These are phyloP conservation scores for Saimiri boliviensis DNA, from an alignment of 2,113 vertebrate species.

Conservation along the genomic window DNA sequence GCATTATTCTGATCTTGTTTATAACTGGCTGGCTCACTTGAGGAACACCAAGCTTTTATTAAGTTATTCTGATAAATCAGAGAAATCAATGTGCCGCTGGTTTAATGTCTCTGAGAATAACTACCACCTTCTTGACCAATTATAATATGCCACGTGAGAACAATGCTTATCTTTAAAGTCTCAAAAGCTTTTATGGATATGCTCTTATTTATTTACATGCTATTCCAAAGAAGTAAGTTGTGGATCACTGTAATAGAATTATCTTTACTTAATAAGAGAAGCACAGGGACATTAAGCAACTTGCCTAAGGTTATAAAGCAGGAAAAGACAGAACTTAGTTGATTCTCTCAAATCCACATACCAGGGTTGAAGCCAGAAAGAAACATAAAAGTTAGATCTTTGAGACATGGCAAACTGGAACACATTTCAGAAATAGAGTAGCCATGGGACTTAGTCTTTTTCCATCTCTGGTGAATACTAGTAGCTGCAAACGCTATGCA, in stretches of 20 bases:
- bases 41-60: slow-evolving; percentile 1
- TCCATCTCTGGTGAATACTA: background rate
- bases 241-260: background rate
- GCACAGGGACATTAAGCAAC: background rate
- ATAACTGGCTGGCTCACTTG: background rate
- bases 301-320: background rate
- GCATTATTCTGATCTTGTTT: slow-evolving; percentile 1
- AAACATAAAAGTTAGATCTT: background rate
- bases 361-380: background rate
- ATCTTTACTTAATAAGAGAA: slow-evolving; percentile 3
- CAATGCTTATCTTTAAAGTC: background rate
- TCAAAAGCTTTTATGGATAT: background rate
- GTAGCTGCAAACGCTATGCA: background rate
- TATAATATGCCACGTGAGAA: background rate
- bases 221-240: background rate
- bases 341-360: background rate
- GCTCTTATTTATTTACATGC: slow-evolving; percentile 1
- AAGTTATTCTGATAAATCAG: background rate
- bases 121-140: background rate
- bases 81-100: background rate
- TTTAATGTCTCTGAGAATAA: slow-evolving; percentile 11
- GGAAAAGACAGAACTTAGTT: background rate
- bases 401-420: background rate
- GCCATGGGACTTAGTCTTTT: background rate
- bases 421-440: background rate